These are phyloP conservation scores for Liparis tanakae DNA, from an alignment of 2,797 vertebrate species.

Conservation along the genomic window DNA sequence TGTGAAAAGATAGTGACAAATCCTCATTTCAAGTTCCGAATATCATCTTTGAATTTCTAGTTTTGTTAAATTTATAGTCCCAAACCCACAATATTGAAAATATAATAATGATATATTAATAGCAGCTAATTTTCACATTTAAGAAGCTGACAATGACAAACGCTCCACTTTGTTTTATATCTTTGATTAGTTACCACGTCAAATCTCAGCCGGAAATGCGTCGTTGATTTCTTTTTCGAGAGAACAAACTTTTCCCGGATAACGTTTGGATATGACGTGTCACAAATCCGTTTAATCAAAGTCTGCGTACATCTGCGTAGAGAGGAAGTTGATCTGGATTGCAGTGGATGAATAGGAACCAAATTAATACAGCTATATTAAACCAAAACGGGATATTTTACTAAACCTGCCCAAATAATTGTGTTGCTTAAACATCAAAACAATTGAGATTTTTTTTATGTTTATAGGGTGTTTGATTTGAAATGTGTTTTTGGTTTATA, in stretches of 20 bases:
- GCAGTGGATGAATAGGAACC: not conserved
- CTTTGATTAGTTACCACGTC: not conserved
- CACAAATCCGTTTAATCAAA: not conserved
- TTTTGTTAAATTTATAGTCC: not conserved
- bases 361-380: not conserved
- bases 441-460: not conserved
- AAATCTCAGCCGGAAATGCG: not conserved
- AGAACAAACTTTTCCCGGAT: not conserved
- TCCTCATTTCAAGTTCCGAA: not conserved
- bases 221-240: not conserved
- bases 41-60: not conserved
- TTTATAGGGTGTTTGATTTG: not conserved
- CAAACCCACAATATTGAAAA: constrained; percentile 4
- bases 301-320: not conserved
- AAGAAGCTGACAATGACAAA: not conserved
- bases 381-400: not conserved
- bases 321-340: not conserved
- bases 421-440: not conserved
- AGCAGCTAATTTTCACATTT: not conserved
- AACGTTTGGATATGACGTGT: not conserved
- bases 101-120: not conserved
- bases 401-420: not conserved
- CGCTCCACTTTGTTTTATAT: not conserved
- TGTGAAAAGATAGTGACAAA: not conserved
- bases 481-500: not conserved